These are phyloP conservation scores for Drosophila dives DNA, from an alignment of 2,888 invertebrate genomes.

Conservation along the genomic window DNA sequence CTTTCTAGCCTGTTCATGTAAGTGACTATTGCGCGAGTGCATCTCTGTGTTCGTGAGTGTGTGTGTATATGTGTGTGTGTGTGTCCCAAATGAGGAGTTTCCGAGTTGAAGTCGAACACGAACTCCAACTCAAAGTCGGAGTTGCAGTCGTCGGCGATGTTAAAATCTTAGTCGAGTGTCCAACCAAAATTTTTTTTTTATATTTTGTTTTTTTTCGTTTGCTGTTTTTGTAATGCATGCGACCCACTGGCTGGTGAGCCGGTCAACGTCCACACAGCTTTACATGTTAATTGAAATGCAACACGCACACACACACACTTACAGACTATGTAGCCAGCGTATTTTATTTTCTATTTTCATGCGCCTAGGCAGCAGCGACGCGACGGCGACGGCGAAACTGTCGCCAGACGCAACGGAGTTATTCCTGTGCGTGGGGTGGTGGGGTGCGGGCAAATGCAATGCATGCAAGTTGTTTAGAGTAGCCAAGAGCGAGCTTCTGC, in stretches of 20 bases:
- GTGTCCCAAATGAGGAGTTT: slow-evolving; percentile 25
- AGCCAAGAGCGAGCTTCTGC: slow-evolving; percentile 47
- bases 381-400: slow-evolving; percentile 40
- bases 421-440: slow-evolving; percentile 28
- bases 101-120: slow-evolving; percentile 6
- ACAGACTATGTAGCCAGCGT: slow-evolving; percentile 22
- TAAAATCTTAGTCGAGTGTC: slow-evolving; percentile 24
- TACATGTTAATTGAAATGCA: slow-evolving; percentile 42
- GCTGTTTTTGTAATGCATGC: slow-evolving; percentile 29
- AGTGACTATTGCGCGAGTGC: slow-evolving; percentile 37
- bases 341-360: slow-evolving; percentile 59
- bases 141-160: slow-evolving; percentile 14
- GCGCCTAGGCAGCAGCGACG: slow-evolving; percentile 30
- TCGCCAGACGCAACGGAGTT: slow-evolving; percentile 57
- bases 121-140: slow-evolving; percentile 10
- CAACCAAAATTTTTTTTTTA: slow-evolving; percentile 44
- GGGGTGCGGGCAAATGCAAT: slow-evolving; percentile 35
- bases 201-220: slow-evolving; percentile 18
- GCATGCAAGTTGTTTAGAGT: slow-evolving; percentile 37
- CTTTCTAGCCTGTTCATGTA: slow-evolving; percentile 64
- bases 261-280: slow-evolving; percentile 59
- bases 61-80: slow-evolving; percentile 8
- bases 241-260: slow-evolving; percentile 50
- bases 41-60: background rate
- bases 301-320: slow-evolving; percentile 9